phyloP scores from a whole-genome alignment of 1,140 invertebrate species.

The Panulirus ornatus region DNA sequence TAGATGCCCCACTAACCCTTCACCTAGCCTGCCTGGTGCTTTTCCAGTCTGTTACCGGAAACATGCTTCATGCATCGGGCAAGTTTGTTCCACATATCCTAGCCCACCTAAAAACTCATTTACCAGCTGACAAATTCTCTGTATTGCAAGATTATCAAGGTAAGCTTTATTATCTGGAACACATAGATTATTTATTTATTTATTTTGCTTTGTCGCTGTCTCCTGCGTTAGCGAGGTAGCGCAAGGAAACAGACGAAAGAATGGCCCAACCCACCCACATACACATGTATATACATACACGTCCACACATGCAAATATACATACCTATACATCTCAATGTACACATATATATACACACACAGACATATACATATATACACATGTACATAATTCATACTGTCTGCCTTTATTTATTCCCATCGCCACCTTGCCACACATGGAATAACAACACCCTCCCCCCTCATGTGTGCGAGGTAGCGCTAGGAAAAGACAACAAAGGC shows the following conservation, averaged over 20 bases:
- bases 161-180: conserved; percentile 77
- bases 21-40: conserved; percentile 89
- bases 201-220: too few relatives aligned
- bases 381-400: not conserved
- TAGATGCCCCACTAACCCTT: conserved; percentile 90
- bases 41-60: conserved; percentile 86
- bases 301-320: too few relatives aligned
- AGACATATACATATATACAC: not conserved
- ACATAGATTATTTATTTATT: not conserved
- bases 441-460: too few relatives aligned
- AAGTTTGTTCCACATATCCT: conserved; percentile 92
- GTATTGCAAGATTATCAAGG: conserved; percentile 87
- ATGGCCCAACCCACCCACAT: too few relatives aligned
- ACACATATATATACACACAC: not conserved
- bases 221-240: too few relatives aligned
- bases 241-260: too few relatives aligned
- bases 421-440: too few relatives aligned
- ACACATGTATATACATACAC: too few relatives aligned
- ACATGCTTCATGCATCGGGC: conserved; percentile 92
- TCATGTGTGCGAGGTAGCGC: too few relatives aligned
- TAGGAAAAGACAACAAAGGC: too few relatives aligned
- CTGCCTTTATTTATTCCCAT: too few relatives aligned
- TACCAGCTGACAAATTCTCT: conserved; percentile 83
- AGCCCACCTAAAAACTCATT: conserved; percentile 84
- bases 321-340: too few relatives aligned